Evolutionary conservation across 2,888 invertebrate genomes (phyloP).

Genomic region (Stenodema calcarata): DNA sequence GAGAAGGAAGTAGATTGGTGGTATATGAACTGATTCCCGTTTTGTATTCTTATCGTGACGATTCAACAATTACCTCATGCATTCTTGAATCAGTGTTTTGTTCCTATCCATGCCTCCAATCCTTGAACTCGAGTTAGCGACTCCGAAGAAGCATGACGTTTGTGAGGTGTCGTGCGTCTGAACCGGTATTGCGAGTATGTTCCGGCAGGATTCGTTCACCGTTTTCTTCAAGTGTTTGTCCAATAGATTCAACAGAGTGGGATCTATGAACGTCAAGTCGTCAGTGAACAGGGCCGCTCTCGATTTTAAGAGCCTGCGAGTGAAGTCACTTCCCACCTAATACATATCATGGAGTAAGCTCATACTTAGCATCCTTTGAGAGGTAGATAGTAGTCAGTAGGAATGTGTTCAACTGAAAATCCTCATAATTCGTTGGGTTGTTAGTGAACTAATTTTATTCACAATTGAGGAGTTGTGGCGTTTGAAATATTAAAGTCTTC

Average conservation of each 20-base stretch:
- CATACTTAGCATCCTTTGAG: no score
- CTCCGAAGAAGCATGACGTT: not conserved
- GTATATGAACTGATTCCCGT: no score
- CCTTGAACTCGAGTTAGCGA: slow-evolving; percentile 12
- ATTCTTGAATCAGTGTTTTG: slow-evolving; percentile 23
- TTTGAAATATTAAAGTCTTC: no score
- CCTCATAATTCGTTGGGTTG: no score
- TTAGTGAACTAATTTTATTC: no score
- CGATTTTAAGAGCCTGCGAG: slow-evolving; percentile 1
- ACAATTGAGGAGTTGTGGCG: no score
- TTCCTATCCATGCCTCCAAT: slow-evolving; percentile 17
- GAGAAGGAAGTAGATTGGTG: no score
- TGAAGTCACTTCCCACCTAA: slow-evolving; percentile 17
- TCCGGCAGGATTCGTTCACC: not conserved
- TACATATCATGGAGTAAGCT: no score
- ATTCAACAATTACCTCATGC: slow-evolving; percentile 9
- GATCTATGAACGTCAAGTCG: not conserved
- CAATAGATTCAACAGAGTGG: not conserved
- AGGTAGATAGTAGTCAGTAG: no score
- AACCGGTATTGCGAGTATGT: slow-evolving; percentile 9
- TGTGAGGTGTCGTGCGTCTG: not conserved
- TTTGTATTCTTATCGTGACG: no score
- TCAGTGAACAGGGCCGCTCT: slow-evolving; percentile 9
- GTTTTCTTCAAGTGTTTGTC: slow-evolving; percentile 3
- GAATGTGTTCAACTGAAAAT: no score